Evolutionary conservation across 2,888 invertebrate genomes (phyloP), one percentile per base, ranked within the genome.

Genomic region (Colostygia pectinataria): DNA sequence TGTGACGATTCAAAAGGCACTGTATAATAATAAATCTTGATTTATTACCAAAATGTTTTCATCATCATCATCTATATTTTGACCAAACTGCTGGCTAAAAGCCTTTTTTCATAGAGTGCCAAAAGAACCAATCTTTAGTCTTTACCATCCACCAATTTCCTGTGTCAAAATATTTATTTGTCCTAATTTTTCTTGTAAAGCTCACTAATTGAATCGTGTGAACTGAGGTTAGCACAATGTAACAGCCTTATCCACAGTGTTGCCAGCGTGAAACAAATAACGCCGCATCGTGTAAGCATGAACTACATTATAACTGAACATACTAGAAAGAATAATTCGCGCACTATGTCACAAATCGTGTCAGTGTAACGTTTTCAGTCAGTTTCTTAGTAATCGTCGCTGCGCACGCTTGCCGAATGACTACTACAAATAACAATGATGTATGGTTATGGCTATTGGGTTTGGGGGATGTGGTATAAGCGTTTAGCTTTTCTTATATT

Each of bases 391-490:
- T 83, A 82, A 83, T 83, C 85, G 80, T 64, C 68, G 69, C 71
- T 66, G 71, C 68, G 75, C 76, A 76, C 80, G 79, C 76, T 76
- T 71, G 67, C 71, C 69, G 76, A 83, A 82, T 81, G 83, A 83
- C 82, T 79, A 69, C 74, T 72, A 83, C 84, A 86, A 86, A 86
- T 85, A 81, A 85, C 83, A 72, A 76, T 86, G 86, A 86, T 81
- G 74, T 79, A 85, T 74, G 83, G 71, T 85, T 80, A 85, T 82
- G 67, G 80, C 74, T 62, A 37, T 10, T 57, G 54, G 31, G 24
- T 15, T 53, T 53, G 59, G 24, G 20, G 58, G 59, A 53, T 59
- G 32, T 15, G 37, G 32, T 1, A 18, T 4, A 4, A 39, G 48
- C 20, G 32, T 9, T 18, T 24, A 18, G 37, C 34, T 20, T 15